These are phyloP conservation scores for Zosterops japonicus DNA, from an alignment of 2,113 vertebrate genomes.

Conservation along the genomic window DNA sequence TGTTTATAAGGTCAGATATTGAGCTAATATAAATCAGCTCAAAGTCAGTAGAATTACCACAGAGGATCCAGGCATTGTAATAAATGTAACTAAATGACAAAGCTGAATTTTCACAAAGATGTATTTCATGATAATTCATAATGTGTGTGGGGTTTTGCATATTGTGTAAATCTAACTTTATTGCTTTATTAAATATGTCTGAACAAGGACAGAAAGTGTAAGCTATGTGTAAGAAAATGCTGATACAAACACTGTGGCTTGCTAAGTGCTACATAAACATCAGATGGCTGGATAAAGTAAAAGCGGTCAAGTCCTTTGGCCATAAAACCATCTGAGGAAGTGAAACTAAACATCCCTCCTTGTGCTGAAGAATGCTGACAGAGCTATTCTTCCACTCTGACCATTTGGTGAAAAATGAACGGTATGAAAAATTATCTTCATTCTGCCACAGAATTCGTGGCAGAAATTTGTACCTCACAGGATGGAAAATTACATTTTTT, in stretches of 20 bases:
- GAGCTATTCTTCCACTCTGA: not conserved
- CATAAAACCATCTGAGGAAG: conserved; percentile 3
- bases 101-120: conserved; percentile 23
- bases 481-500: not conserved
- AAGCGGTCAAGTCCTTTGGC: conserved; percentile 21
- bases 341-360: not conserved
- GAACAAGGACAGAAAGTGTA: conserved; percentile 28
- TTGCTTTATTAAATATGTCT: conserved; percentile 22
- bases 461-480: not conserved
- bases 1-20: conserved; percentile 51
- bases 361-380: not conserved
- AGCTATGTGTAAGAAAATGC: not conserved
- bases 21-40: conserved; percentile 42
- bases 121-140: not conserved
- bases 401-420: not conserved
- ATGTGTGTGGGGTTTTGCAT: not conserved
- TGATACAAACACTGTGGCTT: conserved; percentile 39
- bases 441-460: not conserved
- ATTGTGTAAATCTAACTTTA: conserved; percentile 42
- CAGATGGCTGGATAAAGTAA: conserved; percentile 20
- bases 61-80: conserved; percentile 21
- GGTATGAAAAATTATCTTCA: not conserved
- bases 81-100: conserved; percentile 35
- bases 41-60: conserved; percentile 22
- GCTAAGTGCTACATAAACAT: conserved; percentile 47